phyloP scores from a whole-genome alignment of 2,113 vertebrate genomes.

The Echinops telfairi region DNA sequence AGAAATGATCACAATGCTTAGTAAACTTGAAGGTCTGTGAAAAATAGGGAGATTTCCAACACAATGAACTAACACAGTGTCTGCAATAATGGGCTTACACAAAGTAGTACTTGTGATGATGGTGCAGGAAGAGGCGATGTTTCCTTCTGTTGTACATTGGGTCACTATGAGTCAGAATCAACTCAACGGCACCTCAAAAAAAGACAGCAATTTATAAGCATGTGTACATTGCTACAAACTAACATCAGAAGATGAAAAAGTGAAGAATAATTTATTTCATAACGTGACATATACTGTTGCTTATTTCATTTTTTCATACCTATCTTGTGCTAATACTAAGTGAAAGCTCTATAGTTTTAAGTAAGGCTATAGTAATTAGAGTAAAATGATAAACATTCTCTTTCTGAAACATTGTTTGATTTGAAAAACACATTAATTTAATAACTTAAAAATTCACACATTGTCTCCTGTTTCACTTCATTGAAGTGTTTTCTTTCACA shows the following conservation, averaged over 20 bases:
- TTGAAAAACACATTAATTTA: conserved; percentile 63
- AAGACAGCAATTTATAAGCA: not conserved
- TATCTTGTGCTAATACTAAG: not conserved
- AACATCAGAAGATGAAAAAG: not conserved
- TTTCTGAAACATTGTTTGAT: conserved; percentile 22
- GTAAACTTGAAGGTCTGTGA: too few species aligned
- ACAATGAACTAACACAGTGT: too few species aligned
- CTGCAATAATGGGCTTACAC: too few species aligned
- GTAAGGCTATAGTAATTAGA: not conserved
- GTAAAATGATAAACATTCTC: conserved; percentile 12
- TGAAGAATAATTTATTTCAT: not conserved
- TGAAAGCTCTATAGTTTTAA: not conserved
- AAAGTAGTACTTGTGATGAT: too few species aligned
- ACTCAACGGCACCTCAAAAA: too few species aligned
- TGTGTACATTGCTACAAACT: not conserved
- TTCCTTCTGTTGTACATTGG: too few species aligned
- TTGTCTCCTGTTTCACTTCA: conserved; percentile 36
- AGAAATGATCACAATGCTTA: too few species aligned
- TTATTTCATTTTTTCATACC: conserved; percentile 35
- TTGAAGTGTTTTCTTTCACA: conserved; percentile 63
- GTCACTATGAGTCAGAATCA: too few species aligned
- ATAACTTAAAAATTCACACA: conserved; percentile 61
- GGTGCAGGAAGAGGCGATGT: too few species aligned
- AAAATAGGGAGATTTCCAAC: too few species aligned
- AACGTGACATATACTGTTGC: not conserved